Base-by-base conservation (phyloP, 2,888 invertebrate genomes). In the Platycnemis pennipes region DNA sequence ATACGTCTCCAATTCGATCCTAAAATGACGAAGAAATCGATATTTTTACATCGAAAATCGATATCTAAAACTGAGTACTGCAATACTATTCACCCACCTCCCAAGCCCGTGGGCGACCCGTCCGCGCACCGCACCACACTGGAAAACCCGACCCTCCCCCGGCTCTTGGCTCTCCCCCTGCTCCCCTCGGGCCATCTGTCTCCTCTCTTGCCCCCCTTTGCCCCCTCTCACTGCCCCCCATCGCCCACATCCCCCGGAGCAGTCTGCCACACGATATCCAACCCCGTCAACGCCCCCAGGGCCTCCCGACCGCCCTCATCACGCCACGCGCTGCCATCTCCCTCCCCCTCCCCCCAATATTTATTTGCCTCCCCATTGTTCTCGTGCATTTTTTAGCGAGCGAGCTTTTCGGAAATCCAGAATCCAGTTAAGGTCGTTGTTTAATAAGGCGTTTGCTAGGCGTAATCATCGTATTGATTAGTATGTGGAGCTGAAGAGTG, bases 231-330 rank as follows among this genome's bases (percentile, higher is more conserved):
- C 87, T 16, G 16, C 88, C 53, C 22, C 42, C 31, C 16, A 22
- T 45, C 86, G 86, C 44, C 42, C 42, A 44, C 26, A 3, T n/a
- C 46, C 45, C 45, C 45, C 53, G 22, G 16, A 89, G 89, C 56
- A 89, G 87, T 44, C 87, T 45, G 56, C 89, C 89, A 63, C 89
- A 56, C 56, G 89, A 56, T 89, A 89, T 42, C 42, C 89, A 0
- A 31, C 42, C 37, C 49, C 89, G 7, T 19, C 37, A 2, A 49
- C 56, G 5, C 89, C 31, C 37, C 11, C n/a, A 3, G 0, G 2
- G 3, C 5, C 11, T 16, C 86, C 42, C 86, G 7, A 19, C 44
- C 44, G 7, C 87, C 26, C 87, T n/a, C 87, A 26, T 87, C 45
- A 26, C 45, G 45, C 44, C 87, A 44, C 45, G 26, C 87, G 45